Evolutionary conservation across 2,888 invertebrate genomes (phyloP).

Genomic region (Drosophila greeni): DNA sequence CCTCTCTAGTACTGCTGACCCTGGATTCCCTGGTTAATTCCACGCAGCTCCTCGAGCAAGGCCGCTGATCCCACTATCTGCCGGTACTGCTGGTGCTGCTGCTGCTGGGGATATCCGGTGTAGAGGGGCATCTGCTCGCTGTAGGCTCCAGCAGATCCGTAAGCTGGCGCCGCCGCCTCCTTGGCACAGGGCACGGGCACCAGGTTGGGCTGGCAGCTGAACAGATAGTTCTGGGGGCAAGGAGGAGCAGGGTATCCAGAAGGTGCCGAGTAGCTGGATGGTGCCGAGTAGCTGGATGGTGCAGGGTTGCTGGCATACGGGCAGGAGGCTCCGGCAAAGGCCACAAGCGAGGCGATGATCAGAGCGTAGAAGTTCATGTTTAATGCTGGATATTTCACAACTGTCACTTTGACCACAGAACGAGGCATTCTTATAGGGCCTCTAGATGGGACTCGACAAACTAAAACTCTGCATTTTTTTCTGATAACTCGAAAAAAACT

Average conservation of each 20-base stretch:
- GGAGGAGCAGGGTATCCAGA: conserved; percentile 54
- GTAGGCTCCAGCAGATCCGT: conserved; percentile 57
- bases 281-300: conserved; percentile 39
- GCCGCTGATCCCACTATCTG: conserved; percentile 19
- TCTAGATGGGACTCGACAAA: not conserved
- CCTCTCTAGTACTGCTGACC: conserved; percentile 17
- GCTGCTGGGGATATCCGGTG: conserved; percentile 28
- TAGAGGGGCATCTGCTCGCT: conserved; percentile 46
- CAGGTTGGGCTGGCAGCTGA: conserved; percentile 70
- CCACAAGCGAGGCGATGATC: conserved; percentile 35
- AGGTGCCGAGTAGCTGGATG: conserved; percentile 44
- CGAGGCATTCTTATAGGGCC: conserved; percentile 15
- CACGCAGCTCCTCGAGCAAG: conserved; percentile 22
- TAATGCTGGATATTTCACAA: conserved; percentile 9
- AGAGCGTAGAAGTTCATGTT: conserved; percentile 55
- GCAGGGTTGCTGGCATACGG: conserved; percentile 22
- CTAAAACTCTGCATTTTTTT: conserved; percentile 31
- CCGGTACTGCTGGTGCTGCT: conserved; percentile 25
- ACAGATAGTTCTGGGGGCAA: conserved; percentile 67
- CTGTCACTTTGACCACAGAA: not conserved
- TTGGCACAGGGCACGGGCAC: conserved; percentile 59
- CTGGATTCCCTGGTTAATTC: conserved; percentile 28
- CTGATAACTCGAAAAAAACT: not conserved
- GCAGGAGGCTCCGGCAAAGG: conserved; percentile 44
- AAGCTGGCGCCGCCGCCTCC: conserved; percentile 26